Evolutionary conservation across 2,797 vertebrate species (phyloP).

Genomic region (Sebastes cheni): DNA sequence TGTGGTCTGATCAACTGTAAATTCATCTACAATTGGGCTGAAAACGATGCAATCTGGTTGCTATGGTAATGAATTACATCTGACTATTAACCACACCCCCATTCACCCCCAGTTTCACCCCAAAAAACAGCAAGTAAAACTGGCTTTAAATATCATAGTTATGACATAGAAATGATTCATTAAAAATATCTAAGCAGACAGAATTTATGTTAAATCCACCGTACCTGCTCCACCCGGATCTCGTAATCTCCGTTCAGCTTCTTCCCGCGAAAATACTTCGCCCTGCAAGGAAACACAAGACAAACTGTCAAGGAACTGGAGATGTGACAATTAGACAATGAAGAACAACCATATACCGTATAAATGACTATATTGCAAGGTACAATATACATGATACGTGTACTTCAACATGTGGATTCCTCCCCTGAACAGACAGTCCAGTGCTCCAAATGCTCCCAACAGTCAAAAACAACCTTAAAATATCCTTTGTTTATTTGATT

Average conservation of each 20-base stretch:
- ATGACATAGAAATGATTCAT: not conserved
- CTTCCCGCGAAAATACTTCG: conserved; percentile 94
- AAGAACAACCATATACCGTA: not conserved
- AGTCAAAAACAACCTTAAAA: conserved; percentile 68
- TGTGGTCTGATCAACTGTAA: no score
- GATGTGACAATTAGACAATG: not conserved
- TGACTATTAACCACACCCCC: no score
- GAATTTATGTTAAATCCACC: conserved; percentile 21
- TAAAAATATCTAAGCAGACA: not conserved
- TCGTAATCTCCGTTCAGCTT: conserved; percentile 94
- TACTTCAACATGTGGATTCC: not conserved
- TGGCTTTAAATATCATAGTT: not conserved
- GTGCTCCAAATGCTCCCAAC: conserved; percentile 5
- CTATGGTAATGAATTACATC: no score
- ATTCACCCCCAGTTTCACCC: not conserved
- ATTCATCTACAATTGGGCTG: no score
- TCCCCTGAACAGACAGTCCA: not conserved
- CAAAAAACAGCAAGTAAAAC: not conserved
- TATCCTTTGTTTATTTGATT: conserved; percentile 66
- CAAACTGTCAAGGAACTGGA: not conserved
- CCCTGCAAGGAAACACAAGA: conserved; percentile 79
- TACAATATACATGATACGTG: not conserved
- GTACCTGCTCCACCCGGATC: conserved; percentile 96
- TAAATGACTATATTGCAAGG: not conserved
- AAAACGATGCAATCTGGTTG: no score